Evolutionary conservation across 1,140 invertebrate genomes (phyloP), one percentile per base, ranked within the genome.

Genomic region (Papilio glaucus): DNA sequence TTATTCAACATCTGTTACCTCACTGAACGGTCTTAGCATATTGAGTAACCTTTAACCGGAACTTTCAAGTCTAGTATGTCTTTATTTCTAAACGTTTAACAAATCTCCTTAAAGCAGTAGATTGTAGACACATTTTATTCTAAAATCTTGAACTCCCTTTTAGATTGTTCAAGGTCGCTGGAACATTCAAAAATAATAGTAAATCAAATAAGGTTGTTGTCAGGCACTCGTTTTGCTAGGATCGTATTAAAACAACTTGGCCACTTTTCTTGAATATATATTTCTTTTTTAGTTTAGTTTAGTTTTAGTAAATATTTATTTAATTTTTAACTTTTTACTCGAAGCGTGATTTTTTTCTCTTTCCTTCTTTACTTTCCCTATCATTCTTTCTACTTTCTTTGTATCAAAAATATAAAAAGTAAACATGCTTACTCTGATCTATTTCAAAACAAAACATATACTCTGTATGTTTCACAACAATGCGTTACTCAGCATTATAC

Each of bases 1-100:
- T 57, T 57, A 24, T 57, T 57, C 49, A 57, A 57, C 49, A 57
- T 49, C 3, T 57, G 49, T 57, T 57, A 57, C 49, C 49, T 57
- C 49, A 57, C 49, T 24, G n/a, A n/a, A 45, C 21, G 21, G 49
- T 57, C 49, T 57, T 24, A 57, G 49, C 21, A 57, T n/a, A n/a
- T 57, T 57, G 21, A 57, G 18, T 57, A 18, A 57, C 49, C 45
- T 57, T 57, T 24, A 57, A 57, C 18, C 49, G 49, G 49, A 57
- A 57, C 49, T 57, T 57, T 57, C 49, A 21, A 57, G 49, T 57
- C 3, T 57, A 12, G 9, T 57, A 24, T 4, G 24, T 57, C 13
- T 24, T 57, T 57, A 57, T 12, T 24, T 24, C 4, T 26, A 12
- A 12, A 10, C 21, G 3, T 12, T 57, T 7, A 4, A 10, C 24